Base-by-base conservation (phyloP, 2,113 vertebrate genomes). In the Morone saxatilis region DNA sequence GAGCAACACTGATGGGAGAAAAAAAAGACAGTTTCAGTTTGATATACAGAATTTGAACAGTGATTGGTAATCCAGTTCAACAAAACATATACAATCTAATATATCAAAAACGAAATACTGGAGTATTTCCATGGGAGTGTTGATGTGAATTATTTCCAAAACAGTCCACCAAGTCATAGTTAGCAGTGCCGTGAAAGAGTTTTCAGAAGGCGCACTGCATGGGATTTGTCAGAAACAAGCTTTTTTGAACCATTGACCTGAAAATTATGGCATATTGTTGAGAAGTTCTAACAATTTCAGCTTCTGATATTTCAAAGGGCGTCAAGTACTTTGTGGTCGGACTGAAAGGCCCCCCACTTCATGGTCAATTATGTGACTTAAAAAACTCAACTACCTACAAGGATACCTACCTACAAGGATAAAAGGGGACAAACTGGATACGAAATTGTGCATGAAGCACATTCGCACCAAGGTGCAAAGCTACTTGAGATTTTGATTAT, bases 401-500 rank as follows among this genome's bases (percentile, higher is more conserved):
- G 31, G 48, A 72, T 45, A 48, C 0, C 43, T 36, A 25, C 59
- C 47, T 40, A 12, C 40, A 11, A 78, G 51, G 47, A 74, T 53
- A 72, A 82, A 86, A 38, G 13, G 11, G 45, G 56, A 72, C 47
- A 70, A 70, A 43, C 41, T 41, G 1, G 45, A 51, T 10, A 40
- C 10, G 45, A 77, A 83, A 79, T 9, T 56, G 59, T 10, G 51
- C 1, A 1, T 40, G 61, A 67, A 79, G 86, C 78, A 73, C 54
- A 69, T 77, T 76, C 61, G 76, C 75, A 47, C 50, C 50, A 57
- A 83, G 84, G 88, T 84, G 73, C 68, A 61, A 74, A 80, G 83
- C 57, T 75, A 80, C 89, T 89, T 47, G 22, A 87, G 87, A 59
- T 76, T 88, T 61, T 86, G 83, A 90, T 92, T 83, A 81, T 86